These are phyloP conservation scores for Aphaenogaster ashmeadi DNA, from an alignment of 1,140 invertebrate species.

Conservation along the genomic window DNA sequence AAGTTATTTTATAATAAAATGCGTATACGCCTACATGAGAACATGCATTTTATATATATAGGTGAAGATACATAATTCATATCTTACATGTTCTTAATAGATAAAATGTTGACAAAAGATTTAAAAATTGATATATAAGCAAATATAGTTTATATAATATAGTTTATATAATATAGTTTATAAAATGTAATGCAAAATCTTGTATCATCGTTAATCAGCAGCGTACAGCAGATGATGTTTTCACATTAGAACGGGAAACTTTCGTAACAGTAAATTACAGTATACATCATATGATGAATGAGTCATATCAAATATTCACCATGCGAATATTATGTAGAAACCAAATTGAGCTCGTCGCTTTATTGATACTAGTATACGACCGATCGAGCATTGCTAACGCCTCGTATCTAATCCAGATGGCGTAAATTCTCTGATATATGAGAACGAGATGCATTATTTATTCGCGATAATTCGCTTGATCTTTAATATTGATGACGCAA, in stretches of 20 bases:
- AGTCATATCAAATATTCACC: not conserved
- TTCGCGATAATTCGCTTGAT: not conserved
- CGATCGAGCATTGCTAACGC: not conserved
- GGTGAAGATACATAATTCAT: not conserved
- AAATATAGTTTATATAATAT: not conserved
- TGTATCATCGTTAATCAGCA: not conserved
- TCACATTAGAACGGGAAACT: not conserved
- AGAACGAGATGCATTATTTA: not conserved
- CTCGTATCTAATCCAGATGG: not conserved
- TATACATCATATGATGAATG: not conserved
- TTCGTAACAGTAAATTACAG: not conserved
- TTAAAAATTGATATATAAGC: not conserved
- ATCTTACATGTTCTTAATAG: not conserved
- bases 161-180: not conserved
- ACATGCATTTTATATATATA: not conserved
- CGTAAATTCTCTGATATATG: not conserved
- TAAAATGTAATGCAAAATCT: not conserved
- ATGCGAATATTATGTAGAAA: not conserved
- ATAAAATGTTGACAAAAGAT: not conserved
- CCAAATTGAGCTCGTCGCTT: not conserved
- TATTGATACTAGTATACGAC: not conserved
- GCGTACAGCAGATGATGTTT: not conserved
- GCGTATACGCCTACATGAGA: not conserved
- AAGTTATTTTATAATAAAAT: not conserved
- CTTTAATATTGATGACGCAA: conserved; percentile 9